Evolutionary conservation across 2,113 vertebrate species (phyloP).

Genomic region (Gymnarchus niloticus): DNA sequence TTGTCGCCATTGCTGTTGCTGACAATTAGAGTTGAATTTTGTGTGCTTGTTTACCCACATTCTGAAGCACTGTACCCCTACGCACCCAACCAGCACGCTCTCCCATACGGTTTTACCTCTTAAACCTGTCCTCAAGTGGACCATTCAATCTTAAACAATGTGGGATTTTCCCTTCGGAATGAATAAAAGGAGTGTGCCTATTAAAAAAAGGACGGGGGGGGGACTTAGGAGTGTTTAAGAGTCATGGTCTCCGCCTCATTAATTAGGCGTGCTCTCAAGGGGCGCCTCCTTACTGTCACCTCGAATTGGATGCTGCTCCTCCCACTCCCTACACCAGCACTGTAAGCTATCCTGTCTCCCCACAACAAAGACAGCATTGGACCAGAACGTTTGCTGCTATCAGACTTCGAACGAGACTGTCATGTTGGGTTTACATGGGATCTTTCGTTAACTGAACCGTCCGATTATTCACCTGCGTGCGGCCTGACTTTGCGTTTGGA

Average conservation of each 20-base stretch:
- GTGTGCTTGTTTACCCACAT: constrained; percentile 12
- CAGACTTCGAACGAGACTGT: constrained; percentile 19
- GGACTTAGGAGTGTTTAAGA: constrained; percentile 19
- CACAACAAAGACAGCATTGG: constrained; percentile 21
- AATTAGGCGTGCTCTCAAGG: constrained; percentile 26
- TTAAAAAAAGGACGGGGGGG: neutral
- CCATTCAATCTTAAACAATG: constrained; percentile 13
- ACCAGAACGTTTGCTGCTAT: constrained; percentile 6
- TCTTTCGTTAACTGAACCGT: constrained; percentile 22
- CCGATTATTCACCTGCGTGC: constrained; percentile 24
- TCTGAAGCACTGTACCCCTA: neutral
- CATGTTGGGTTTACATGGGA: constrained; percentile 26
- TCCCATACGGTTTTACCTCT: neutral
- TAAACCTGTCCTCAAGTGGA: constrained; percentile 16
- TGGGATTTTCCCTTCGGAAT: constrained; percentile 17
- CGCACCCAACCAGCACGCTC: neutral
- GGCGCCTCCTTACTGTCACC: neutral
- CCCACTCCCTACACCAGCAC: neutral
- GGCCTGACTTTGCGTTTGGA: neutral
- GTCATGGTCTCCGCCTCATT: constrained; percentile 22
- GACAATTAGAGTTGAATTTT: neutral
- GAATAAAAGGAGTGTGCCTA: constrained; percentile 16
- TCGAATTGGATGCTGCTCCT: neutral
- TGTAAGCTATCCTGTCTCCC: constrained; percentile 27
- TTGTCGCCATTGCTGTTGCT: neutral